These are phyloP conservation scores for Aldabrachelys gigantea DNA, from an alignment of 2,113 vertebrate species.

Conservation along the genomic window DNA sequence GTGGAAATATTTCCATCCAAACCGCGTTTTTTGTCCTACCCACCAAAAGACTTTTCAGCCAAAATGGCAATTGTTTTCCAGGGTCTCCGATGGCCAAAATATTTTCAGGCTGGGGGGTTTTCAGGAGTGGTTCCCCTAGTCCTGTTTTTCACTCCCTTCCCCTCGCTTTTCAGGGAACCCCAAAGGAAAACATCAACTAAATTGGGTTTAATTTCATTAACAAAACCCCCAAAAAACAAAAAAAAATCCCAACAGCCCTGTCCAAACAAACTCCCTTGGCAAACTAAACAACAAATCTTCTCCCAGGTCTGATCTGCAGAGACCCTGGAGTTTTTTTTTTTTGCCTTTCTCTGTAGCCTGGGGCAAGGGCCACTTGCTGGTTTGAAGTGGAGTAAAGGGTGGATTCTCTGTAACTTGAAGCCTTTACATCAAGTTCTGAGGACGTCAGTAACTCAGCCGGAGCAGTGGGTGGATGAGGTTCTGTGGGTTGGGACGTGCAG, in stretches of 20 bases:
- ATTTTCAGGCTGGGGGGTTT: neutral
- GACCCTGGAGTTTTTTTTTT: too few relatives aligned
- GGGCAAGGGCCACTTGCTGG: neutral
- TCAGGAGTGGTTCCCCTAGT: neutral
- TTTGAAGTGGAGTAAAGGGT: neutral
- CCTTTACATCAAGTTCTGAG: neutral
- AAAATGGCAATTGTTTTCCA: neutral
- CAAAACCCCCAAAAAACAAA: neutral
- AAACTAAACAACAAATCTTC: too few relatives aligned
- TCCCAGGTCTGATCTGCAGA: too few relatives aligned
- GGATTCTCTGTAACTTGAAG: too few relatives aligned
- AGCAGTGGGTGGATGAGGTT: neutral
- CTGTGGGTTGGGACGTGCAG: neutral
- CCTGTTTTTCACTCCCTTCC: neutral
- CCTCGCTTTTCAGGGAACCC: neutral
- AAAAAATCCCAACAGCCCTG: neutral
- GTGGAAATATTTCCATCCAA: too few relatives aligned
- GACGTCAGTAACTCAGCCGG: neutral
- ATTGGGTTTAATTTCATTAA: neutral
- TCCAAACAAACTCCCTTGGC: too few relatives aligned
- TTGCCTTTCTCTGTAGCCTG: neutral
- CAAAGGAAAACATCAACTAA: neutral
- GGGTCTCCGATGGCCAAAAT: neutral
- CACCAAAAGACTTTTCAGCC: too few relatives aligned
- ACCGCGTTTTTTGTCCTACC: too few relatives aligned